Evolutionary conservation across 2,113 vertebrate genomes (phyloP).

Genomic region (Charina bottae): DNA sequence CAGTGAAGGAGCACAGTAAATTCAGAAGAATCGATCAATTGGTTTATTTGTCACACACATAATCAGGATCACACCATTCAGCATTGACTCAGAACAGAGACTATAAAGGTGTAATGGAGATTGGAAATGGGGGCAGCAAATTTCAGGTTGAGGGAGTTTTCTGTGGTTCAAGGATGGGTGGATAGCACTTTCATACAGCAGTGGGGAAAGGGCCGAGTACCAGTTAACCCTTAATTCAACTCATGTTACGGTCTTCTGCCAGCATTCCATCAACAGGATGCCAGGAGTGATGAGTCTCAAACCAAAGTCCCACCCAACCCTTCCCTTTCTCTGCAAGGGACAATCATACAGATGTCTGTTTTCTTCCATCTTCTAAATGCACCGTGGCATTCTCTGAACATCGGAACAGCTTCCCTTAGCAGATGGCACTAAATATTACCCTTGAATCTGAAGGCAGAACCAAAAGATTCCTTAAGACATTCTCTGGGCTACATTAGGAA

Average conservation of each 20-base stretch:
- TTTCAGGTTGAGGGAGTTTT: background rate
- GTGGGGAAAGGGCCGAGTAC: background rate
- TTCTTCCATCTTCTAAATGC: background rate
- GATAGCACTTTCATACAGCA: background rate
- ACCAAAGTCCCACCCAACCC: background rate
- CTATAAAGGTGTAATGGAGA: background rate
- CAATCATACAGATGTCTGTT: background rate
- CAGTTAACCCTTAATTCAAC: background rate
- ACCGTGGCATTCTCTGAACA: background rate
- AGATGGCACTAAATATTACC: background rate
- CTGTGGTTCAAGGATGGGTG: background rate
- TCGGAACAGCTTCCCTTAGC: background rate
- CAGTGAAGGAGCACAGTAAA: background rate
- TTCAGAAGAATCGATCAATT: background rate
- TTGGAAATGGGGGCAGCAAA: background rate
- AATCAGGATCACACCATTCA: background rate
- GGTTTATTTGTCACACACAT: background rate
- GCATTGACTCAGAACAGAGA: background rate
- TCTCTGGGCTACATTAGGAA: background rate
- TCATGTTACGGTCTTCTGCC: background rate
- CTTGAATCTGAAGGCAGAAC: background rate
- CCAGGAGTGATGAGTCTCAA: background rate
- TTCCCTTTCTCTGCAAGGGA: background rate
- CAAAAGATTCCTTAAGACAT: background rate
- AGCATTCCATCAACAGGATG: background rate